Conservation (phyloP, 2,888 invertebrate species). For the Pterostichus niger region DNA sequence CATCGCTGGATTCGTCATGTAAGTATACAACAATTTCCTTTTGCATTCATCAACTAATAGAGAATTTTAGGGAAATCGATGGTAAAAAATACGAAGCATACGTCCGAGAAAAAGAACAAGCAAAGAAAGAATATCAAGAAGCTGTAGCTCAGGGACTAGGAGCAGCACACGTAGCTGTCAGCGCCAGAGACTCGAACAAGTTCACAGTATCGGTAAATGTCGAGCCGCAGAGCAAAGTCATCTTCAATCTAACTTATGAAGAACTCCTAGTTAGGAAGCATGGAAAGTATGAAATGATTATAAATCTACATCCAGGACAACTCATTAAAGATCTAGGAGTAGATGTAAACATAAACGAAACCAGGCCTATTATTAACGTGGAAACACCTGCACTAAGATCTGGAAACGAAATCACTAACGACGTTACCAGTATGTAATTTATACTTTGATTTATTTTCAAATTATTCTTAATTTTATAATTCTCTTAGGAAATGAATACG, state of each 20-base stretch:
- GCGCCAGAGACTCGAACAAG: conserved; percentile 82
- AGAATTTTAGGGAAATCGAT: conserved; percentile 76
- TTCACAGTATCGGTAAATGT: conserved; percentile 82
- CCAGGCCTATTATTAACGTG: conserved; percentile 10
- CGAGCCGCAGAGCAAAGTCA: conserved; percentile 78
- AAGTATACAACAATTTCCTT: neutral
- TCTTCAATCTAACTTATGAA: conserved; percentile 84
- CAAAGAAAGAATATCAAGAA: conserved; percentile 79
- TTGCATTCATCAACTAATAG: conserved; percentile 71
- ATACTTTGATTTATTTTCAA: neutral
- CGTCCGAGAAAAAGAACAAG: conserved; percentile 80
- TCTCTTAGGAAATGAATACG: conserved; percentile 46
- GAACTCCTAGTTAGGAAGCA: conserved; percentile 81
- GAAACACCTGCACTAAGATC: conserved; percentile 78
- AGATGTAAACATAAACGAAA: conserved; percentile 33
- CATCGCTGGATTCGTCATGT: conserved; percentile 85
- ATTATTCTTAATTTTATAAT: neutral
- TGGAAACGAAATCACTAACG: conserved; percentile 80
- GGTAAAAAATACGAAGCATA: conserved; percentile 81
- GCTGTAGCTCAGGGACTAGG: conserved; percentile 72
- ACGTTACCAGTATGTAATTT: neutral
- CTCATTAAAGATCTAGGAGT: conserved; percentile 17
- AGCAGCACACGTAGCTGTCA: conserved; percentile 73
- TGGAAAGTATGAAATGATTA: conserved; percentile 82
- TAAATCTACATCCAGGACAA: conserved; percentile 80